Conservation (phyloP, 2,113 vertebrate species). For the Muntiacus reevesi region DNA sequence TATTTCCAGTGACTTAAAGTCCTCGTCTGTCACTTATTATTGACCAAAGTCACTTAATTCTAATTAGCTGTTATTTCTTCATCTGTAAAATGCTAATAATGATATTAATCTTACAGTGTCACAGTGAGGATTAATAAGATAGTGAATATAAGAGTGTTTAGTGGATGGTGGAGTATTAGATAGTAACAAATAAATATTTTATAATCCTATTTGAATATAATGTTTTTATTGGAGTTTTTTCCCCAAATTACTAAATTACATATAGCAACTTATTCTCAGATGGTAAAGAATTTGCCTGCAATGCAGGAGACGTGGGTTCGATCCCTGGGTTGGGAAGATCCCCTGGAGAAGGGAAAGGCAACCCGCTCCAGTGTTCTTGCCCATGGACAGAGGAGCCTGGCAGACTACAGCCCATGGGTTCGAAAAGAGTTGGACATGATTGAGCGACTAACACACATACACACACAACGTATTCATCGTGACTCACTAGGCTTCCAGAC, state of each 20-base stretch:
- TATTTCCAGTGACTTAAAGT: neutral
- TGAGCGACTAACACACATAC: neutral
- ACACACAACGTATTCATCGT: neutral
- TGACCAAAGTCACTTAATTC: neutral
- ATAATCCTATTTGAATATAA: neutral
- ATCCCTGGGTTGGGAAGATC: neutral
- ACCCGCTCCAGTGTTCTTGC: neutral
- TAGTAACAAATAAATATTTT: neutral
- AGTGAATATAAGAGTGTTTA: neutral
- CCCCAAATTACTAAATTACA: neutral
- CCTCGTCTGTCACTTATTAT: neutral
- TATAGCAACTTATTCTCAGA: neutral
- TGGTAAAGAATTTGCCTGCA: neutral
- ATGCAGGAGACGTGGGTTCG: fast-evolving
- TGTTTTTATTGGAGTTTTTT: neutral
- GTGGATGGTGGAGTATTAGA: neutral
- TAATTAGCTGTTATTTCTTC: neutral
- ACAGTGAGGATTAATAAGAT: neutral
- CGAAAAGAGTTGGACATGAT: neutral
- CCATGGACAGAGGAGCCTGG: neutral
- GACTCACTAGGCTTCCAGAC: neutral
- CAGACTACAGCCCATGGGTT: neutral
- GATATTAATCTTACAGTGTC: neutral
- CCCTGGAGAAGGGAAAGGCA: neutral
- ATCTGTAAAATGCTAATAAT: conserved; percentile 25